phyloP scores from a whole-genome alignment of 2,113 vertebrate species.

The Bujurquina vittata region DNA sequence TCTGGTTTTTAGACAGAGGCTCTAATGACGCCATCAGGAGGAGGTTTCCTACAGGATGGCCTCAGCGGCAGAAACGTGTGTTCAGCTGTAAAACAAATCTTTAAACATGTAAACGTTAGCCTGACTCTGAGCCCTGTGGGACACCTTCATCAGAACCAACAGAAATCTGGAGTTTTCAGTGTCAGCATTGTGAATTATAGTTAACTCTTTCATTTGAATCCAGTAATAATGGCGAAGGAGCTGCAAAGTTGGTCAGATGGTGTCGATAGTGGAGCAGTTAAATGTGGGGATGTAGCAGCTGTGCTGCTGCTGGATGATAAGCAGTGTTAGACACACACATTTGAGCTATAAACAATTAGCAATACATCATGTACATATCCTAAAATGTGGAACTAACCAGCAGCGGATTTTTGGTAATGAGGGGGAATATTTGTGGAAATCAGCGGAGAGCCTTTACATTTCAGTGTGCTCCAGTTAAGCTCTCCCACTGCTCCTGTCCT shows the following conservation, averaged over 20 bases:
- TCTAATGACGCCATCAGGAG: not conserved
- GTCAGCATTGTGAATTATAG: too few species aligned
- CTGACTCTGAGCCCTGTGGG: too few species aligned
- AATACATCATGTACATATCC: not conserved
- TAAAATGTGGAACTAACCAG: not conserved
- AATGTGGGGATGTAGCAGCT: not conserved
- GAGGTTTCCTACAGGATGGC: not conserved
- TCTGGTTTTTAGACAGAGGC: not conserved
- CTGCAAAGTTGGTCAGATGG: not conserved
- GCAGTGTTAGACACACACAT: not conserved
- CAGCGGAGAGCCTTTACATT: not conserved
- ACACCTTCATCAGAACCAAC: too few species aligned
- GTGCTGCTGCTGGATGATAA: not conserved
- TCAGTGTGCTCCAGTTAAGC: not conserved
- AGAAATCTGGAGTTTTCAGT: too few species aligned
- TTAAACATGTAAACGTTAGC: too few species aligned
- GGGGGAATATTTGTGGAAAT: not conserved
- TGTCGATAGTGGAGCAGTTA: not conserved
- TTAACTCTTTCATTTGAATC: too few species aligned
- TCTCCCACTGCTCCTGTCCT: not conserved
- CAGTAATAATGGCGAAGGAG: not conserved
- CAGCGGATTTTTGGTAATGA: not conserved
- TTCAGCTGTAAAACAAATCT: too few species aligned
- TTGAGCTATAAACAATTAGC: not conserved
- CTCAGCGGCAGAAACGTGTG: not conserved